Conservation (phyloP, 2,113 vertebrate species). For the Muntiacus muntjak region DNA sequence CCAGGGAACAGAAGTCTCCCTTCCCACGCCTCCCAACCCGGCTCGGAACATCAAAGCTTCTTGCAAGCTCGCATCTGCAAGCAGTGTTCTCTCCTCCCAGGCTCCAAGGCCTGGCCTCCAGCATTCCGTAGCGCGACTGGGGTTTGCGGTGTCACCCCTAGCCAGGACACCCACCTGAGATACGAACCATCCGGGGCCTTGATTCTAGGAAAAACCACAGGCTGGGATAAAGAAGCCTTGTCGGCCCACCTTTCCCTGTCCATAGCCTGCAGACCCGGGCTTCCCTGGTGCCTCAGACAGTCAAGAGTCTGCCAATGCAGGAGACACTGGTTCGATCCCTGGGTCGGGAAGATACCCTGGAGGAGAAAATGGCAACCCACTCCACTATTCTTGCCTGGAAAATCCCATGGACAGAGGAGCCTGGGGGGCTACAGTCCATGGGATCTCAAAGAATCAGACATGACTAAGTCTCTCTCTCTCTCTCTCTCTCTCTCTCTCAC, state of each 20-base stretch:
- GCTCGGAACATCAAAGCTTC: conserved; percentile 64
- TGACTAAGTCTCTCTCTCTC: not conserved
- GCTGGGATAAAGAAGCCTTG: not conserved
- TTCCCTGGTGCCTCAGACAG: not conserved
- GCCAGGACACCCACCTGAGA: not conserved
- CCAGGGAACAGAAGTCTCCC: conserved; percentile 55
- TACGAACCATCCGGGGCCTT: not conserved
- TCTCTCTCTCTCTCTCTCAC: not conserved
- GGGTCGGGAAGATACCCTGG: not conserved
- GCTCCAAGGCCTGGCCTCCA: conserved; percentile 38
- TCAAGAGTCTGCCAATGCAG: not conserved
- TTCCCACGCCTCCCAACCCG: conserved; percentile 58
- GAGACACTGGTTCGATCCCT: not conserved
- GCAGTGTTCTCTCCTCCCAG: conserved; percentile 40
- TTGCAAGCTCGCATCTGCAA: conserved; percentile 53
- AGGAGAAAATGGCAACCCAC: not conserved
- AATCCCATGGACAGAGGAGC: not conserved
- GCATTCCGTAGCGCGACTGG: not conserved
- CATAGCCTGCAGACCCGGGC: not conserved
- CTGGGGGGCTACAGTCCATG: not conserved
- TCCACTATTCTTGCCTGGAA: not conserved
- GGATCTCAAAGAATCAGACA: not conserved
- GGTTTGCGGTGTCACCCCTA: not conserved
- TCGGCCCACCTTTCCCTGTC: not conserved
- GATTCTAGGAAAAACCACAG: not conserved